Evolutionary conservation across 2,888 invertebrate species (phyloP).

Genomic region (Diploptera punctata): DNA sequence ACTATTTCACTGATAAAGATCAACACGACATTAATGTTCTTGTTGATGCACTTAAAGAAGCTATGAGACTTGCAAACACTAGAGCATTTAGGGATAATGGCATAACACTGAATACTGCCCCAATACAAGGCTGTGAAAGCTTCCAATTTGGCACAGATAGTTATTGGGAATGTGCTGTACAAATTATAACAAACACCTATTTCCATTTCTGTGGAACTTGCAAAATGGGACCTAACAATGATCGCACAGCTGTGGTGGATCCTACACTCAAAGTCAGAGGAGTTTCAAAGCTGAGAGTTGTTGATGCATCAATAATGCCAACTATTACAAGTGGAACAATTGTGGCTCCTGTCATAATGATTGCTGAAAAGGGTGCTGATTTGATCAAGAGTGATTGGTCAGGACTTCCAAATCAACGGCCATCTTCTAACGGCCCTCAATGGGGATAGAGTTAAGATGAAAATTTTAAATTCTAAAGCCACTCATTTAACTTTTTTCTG

Average conservation of each 20-base stretch:
- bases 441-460: too few species aligned
- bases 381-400: background rate
- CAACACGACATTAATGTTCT: background rate
- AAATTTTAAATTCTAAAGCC: too few species aligned
- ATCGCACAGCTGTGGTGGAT: background rate
- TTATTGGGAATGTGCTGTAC: background rate
- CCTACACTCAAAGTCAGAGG: background rate
- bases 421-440: too few species aligned
- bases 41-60: background rate
- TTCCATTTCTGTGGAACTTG: background rate
- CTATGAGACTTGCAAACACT: background rate
- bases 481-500: too few species aligned
- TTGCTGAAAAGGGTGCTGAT: background rate
- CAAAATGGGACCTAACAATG: background rate
- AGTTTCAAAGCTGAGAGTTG: background rate
- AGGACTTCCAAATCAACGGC: too few species aligned
- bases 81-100: background rate
- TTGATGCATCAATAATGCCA: conserved; percentile 8
- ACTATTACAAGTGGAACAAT: background rate
- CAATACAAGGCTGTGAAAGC: background rate
- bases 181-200: background rate
- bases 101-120: background rate
- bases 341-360: background rate
- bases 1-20: background rate
- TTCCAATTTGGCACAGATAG: background rate